Percentiles rank a stretch among this genome's conserved stretches.
Conservation (phyloP, 2,113 vertebrate genomes). For the Dicentrarchus labrax region DNA sequence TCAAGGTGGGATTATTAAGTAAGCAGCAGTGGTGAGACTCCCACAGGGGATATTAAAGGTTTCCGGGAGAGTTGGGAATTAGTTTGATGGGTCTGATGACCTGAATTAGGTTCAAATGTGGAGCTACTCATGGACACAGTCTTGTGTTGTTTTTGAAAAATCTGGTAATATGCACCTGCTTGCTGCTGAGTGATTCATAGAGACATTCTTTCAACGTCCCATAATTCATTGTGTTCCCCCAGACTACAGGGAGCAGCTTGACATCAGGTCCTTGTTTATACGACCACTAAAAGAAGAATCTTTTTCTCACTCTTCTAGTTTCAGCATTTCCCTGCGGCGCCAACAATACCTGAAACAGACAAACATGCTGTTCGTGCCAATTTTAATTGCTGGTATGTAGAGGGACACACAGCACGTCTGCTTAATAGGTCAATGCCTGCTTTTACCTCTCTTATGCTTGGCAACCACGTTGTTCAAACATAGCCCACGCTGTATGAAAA, state of each 20-base stretch:
- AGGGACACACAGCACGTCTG: neutral
- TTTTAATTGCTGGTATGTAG: conserved; percentile 8
- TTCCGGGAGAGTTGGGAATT: neutral
- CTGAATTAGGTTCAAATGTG: neutral
- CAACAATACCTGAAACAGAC: neutral
- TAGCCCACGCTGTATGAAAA: neutral
- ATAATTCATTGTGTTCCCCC: conserved; percentile 1
- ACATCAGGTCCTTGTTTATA: neutral
- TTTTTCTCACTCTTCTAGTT: conserved; percentile 39
- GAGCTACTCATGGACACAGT: neutral
- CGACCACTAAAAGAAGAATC: neutral
- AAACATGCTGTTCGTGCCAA: neutral
- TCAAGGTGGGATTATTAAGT: conserved; percentile 18
- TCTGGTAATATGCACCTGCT: neutral
- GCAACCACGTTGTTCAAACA: neutral
- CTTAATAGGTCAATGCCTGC: conserved; percentile 18
- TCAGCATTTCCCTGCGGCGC: conserved; percentile 5
- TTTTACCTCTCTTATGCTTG: neutral
- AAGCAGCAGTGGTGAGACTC: conserved; percentile 24
- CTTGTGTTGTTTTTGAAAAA: neutral
- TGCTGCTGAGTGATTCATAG: neutral
- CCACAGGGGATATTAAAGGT: neutral
- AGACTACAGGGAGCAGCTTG: conserved; percentile 8
- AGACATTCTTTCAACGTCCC: conserved; percentile 13
- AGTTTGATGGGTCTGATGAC: conserved; percentile 1